Base-by-base conservation (phyloP, 92 coral and sea anemone species). In the Bergia sp. region DNA sequence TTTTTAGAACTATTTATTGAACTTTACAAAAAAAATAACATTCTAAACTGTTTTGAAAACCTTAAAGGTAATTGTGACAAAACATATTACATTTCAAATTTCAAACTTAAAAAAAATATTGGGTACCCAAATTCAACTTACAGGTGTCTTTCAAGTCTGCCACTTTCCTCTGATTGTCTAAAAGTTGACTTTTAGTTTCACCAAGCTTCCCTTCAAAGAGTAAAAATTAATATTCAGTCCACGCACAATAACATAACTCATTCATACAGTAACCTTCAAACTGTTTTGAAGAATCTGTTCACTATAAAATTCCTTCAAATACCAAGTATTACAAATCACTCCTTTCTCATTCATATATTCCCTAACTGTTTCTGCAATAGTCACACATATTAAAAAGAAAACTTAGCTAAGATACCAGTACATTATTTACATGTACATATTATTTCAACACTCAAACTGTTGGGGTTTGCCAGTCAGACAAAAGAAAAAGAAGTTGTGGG, bases 131-230 rank as follows among this genome's bases (percentile, higher is more conserved):
- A 2, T 3, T 40, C 1, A 21, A 82, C 15, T 61, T 67, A 42
- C 29, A 41, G 37, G 37, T 85, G 91, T 95, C 95, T 90, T 90
- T 92, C 66, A 92, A 53, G 57, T 36, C 73, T 0, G 71, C 73
- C 3, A 93, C 87, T 57, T 95, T 92, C 69, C 87, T 90, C 82
- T 85, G 94, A 73, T 92, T 91, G 73, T 90, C 96, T 65, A 90
- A 53, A 1, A 93, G 92, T 55, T 89, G 90, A 41, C 45, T 81
- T 69, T 74, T 90, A 43, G 95, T 94, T 77, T 93, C 94, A 78
- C 87, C 89, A 16, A 97, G 94, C 86, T 97, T 94, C 67, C 87
- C 99, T 97, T 85, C 73, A 61, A 42, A 5, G 37, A 82, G 10
- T 23, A 20, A 49, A 55, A 37, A 10, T 41, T 36, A 6, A 86